Evolutionary conservation across 2,113 vertebrate genomes (phyloP).

Genomic region (Puffinus mauretanicus): DNA sequence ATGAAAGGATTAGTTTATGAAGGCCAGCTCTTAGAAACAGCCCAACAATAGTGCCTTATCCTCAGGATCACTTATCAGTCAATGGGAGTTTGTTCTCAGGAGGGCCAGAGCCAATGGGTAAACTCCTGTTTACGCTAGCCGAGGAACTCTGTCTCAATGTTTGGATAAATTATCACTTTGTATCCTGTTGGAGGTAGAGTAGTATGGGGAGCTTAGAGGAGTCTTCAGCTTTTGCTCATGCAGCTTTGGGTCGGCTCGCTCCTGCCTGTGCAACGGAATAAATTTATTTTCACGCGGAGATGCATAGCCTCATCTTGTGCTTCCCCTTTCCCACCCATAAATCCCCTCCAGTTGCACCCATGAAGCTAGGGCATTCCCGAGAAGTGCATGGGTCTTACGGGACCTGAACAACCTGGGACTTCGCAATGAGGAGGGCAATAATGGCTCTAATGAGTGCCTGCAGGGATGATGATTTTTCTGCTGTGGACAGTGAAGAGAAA

Average conservation of each 20-base stretch:
- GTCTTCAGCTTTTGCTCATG: background rate
- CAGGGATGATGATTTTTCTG: background rate
- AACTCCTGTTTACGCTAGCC: conserved; percentile 51
- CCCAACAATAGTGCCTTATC: conserved; percentile 65
- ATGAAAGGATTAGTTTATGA: conserved; percentile 65
- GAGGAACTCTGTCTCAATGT: conserved; percentile 34
- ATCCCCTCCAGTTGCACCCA: background rate
- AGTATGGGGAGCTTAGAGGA: background rate
- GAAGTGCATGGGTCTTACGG: background rate
- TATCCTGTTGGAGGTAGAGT: conserved; percentile 39
- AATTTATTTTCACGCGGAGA: background rate
- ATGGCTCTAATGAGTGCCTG: background rate
- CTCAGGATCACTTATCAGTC: conserved; percentile 59
- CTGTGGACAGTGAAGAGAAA: background rate
- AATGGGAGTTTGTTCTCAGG: conserved; percentile 66
- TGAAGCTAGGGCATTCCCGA: background rate
- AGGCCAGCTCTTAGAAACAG: conserved; percentile 63
- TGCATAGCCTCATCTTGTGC: background rate
- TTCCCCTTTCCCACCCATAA: background rate
- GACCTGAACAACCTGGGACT: background rate
- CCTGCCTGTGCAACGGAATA: background rate
- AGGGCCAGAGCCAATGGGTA: conserved; percentile 60
- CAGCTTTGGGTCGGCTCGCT: background rate
- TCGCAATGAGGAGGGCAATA: background rate
- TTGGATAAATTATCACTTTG: conserved; percentile 63